Base-by-base conservation (phyloP, 2,797 vertebrate genomes). In the Leucoraja ocellata region DNA sequence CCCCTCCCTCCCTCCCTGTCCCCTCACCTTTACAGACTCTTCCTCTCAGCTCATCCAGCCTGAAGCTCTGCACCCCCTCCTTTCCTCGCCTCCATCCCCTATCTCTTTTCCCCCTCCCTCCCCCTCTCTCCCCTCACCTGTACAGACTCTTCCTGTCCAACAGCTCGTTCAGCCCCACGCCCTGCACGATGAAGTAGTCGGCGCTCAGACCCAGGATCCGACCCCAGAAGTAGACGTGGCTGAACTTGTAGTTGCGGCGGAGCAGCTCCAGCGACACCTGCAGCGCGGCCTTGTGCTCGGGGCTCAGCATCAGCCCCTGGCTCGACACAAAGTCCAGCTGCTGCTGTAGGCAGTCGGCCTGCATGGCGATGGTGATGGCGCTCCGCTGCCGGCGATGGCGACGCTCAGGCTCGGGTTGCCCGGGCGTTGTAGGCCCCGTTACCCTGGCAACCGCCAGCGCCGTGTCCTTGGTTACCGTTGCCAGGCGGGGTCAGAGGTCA, bases 121-220 rank as follows among this genome's bases (percentile, higher is more conserved):
- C 32, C 91, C 14, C 46, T 18, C 1, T 11, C 39, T 10, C 58
- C 28, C 28, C 88, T 71, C 95, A 99, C 99, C 98, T 99, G 94
- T 99, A 99, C 9, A 99, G 96, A 18, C 95, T 96, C 94, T 96
- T 97, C 94, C 95, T 97, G 63, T 95, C 95, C 6, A 93, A 95
- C n/a, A 98, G 95, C 94, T 98, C 97, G 94, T 99, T 97, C 18
- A 95, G 95, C 93, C 96, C 96, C 93, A 97, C 94, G 2, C 98
- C 98, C 94, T 98, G 97, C 3, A 97, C 97, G 93, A 99, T 97
- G 93, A 97, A 98, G 94, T 99, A 99, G 94, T 97, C 95, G 0
- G 94, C 94, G 28, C 96, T 96, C n/a, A 97, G 74, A 13, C 98
- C 98, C n/a, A 97, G 93, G 94, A 99, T 96, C 95, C 97, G 97